Evolutionary conservation across 2,113 vertebrate genomes (phyloP).

Genomic region (Gobius niger): DNA sequence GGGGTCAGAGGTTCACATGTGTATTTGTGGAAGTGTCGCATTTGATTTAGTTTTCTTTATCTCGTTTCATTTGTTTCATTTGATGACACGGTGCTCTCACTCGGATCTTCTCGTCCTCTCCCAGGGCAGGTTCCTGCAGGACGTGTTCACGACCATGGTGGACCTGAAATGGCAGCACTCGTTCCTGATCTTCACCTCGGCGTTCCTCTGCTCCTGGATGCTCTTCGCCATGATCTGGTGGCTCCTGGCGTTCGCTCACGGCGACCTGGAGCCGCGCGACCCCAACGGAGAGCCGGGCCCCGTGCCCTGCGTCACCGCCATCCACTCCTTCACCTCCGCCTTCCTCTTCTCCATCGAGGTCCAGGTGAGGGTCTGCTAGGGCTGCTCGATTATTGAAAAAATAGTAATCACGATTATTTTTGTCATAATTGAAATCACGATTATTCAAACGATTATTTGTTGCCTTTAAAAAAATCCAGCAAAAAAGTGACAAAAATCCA

Average conservation of each 20-base stretch:
- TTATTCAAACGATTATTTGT: too few species aligned
- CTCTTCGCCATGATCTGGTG: constrained; percentile 85
- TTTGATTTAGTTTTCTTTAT: too few species aligned
- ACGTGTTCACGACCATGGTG: constrained; percentile 86
- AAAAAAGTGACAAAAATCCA: too few species aligned
- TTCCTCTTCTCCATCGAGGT: constrained; percentile 86
- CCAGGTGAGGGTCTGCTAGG: constrained; percentile 76
- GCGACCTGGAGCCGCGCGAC: constrained; percentile 76
- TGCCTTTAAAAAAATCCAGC: too few species aligned
- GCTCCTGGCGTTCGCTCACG: constrained; percentile 83
- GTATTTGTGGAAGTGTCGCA: too few species aligned
- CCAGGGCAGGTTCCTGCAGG: constrained; percentile 83
- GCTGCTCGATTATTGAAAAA: too few species aligned
- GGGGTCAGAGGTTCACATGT: too few species aligned
- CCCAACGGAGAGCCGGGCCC: constrained; percentile 39
- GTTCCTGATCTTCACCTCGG: constrained; percentile 82
- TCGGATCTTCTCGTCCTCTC: neutral
- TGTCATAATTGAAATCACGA: too few species aligned
- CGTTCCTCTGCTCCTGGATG: constrained; percentile 86
- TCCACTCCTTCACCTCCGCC: constrained; percentile 83
- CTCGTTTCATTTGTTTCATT: too few species aligned
- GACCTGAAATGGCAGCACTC: constrained; percentile 85
- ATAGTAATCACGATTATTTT: too few species aligned
- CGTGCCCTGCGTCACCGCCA: constrained; percentile 81
- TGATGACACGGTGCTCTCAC: too few species aligned